Evolutionary conservation across 2,888 invertebrate genomes (phyloP).

Genomic region (Cheilosia soror): DNA sequence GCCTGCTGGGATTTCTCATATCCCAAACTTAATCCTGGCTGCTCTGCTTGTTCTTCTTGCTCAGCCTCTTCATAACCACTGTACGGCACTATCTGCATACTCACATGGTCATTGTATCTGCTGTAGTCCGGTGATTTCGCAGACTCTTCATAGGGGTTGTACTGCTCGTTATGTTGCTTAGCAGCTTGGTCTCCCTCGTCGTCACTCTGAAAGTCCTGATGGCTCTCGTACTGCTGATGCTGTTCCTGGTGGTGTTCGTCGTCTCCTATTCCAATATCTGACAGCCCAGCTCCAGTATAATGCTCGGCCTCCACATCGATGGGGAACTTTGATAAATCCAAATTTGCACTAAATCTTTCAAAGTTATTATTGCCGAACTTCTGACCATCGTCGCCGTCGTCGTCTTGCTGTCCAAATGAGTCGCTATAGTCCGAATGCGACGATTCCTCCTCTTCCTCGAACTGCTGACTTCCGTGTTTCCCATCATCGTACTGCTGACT

Average conservation of each 20-base stretch:
- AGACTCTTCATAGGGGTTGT: slow-evolving; percentile 16
- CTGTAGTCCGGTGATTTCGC: slow-evolving; percentile 31
- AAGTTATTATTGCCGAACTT: slow-evolving; percentile 22
- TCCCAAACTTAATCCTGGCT: slow-evolving; percentile 1
- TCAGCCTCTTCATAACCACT: slow-evolving; percentile 47
- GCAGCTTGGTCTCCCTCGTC: slow-evolving; percentile 6
- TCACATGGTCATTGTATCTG: slow-evolving; percentile 30
- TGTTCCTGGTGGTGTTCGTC: slow-evolving; percentile 25
- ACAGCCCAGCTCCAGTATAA: slow-evolving; percentile 35
- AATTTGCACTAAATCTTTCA: slow-evolving; percentile 33
- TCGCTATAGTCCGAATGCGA: slow-evolving; percentile 27
- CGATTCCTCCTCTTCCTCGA: slow-evolving; percentile 19
- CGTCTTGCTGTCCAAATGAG: slow-evolving; percentile 43
- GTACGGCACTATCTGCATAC: slow-evolving; percentile 57
- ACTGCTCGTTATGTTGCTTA: slow-evolving; percentile 4
- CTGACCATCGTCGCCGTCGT: slow-evolving; percentile 11
- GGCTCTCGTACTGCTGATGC: slow-evolving; percentile 22
- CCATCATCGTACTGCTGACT: no score
- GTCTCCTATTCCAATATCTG: slow-evolving; percentile 21
- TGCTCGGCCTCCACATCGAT: slow-evolving; percentile 59
- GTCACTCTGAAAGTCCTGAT: slow-evolving; percentile 46
- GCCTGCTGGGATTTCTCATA: slow-evolving; percentile 36
- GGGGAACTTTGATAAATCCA: slow-evolving; percentile 61
- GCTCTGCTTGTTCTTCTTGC: slow-evolving; percentile 14
- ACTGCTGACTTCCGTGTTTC: slow-evolving; percentile 69